Evolutionary conservation across 2,113 vertebrate species (phyloP).

Genomic region (Marmota flaviventris): DNA sequence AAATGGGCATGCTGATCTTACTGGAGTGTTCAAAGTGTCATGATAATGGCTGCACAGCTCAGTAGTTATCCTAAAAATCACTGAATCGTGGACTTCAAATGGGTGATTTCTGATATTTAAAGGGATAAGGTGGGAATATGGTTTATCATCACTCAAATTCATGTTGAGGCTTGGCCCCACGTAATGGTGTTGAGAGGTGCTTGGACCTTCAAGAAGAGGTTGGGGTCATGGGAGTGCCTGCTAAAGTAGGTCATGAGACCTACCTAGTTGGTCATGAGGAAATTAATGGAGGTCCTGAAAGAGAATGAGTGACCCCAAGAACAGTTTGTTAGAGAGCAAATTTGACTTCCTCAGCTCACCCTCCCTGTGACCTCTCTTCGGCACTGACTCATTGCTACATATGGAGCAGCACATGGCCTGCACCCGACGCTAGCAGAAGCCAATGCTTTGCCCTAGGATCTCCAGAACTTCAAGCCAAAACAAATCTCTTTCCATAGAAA

Average conservation of each 20-base stretch:
- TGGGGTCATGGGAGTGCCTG: too few relatives aligned
- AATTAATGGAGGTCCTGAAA: neutral
- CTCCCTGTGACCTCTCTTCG: neutral
- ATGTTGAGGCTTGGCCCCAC: neutral
- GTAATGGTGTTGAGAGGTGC: neutral
- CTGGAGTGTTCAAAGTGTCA: neutral
- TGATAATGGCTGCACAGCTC: neutral
- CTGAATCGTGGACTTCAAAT: neutral
- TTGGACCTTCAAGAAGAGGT: neutral
- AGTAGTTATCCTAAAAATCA: neutral
- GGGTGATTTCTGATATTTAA: neutral
- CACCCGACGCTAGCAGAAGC: neutral
- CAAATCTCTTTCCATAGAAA: neutral
- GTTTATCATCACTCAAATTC: neutral
- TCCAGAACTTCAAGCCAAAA: neutral
- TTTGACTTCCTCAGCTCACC: neutral
- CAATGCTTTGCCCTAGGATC: neutral
- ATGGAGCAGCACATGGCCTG: neutral
- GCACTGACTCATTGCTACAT: neutral
- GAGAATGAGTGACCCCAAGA: neutral
- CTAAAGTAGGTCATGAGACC: too few relatives aligned
- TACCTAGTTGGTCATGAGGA: neutral
- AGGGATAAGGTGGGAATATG: neutral
- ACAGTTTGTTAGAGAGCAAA: neutral
- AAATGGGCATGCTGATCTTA: neutral